A percentile compares a stretch with the other conserved stretches of the same genome.
These are phyloP conservation scores for Drosophila teissieri DNA, from an alignment of 1,140 invertebrate genomes.

Conservation along the genomic window DNA sequence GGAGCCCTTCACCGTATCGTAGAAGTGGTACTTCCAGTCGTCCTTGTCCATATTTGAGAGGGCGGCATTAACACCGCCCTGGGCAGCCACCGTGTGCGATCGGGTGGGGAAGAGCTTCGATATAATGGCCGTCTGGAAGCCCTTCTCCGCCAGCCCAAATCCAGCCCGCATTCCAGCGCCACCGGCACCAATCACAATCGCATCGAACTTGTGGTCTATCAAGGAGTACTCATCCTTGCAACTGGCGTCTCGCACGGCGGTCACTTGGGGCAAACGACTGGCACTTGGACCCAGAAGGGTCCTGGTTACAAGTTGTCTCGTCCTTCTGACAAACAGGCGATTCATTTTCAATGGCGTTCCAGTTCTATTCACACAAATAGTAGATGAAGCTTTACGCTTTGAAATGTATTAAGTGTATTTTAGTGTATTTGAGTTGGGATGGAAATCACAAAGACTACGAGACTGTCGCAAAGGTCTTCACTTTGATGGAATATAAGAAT, in stretches of 20 bases:
- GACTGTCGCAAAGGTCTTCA: not conserved
- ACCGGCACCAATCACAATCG: conserved; percentile 96
- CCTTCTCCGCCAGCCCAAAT: conserved; percentile 95
- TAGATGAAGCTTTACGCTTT: not conserved
- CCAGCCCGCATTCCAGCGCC: conserved; percentile 96
- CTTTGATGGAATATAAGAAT: not conserved
- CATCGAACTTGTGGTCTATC: conserved; percentile 95
- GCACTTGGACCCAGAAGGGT: not conserved
- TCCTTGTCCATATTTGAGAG: conserved; percentile 91
- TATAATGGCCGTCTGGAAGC: conserved; percentile 96
- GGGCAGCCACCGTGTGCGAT: conserved; percentile 96
- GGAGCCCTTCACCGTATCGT: conserved; percentile 97
- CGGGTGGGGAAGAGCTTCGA: conserved; percentile 97
- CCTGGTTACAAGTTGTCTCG: not conserved
- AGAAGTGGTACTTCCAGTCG: conserved; percentile 97
- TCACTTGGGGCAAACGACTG: conserved; percentile 16
- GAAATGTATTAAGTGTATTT: too few relatives aligned
- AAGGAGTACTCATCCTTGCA: conserved; percentile 24
- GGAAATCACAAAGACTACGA: not conserved
- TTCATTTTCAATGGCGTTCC: conserved; percentile 6
- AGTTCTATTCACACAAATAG: not conserved
- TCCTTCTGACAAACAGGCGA: conserved; percentile 1
- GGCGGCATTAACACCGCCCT: conserved; percentile 96
- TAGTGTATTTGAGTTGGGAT: not conserved
- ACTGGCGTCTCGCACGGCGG: not conserved